Percentiles rank a stretch among this genome's conserved stretches.
phyloP scores from a whole-genome alignment of 2,797 vertebrate genomes.

The Chiroxiphia lanceolata region DNA sequence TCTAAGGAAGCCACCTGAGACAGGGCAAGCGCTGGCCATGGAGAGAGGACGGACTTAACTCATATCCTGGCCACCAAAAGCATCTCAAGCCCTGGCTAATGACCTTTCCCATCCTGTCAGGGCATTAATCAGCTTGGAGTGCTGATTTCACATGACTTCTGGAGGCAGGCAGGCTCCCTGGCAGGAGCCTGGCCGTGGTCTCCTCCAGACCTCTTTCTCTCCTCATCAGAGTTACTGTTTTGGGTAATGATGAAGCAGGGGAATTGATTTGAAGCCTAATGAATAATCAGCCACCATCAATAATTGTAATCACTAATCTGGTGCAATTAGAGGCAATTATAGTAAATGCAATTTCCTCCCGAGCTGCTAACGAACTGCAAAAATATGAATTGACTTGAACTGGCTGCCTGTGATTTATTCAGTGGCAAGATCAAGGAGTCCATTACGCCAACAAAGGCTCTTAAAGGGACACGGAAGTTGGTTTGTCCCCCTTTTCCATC shows the following conservation, averaged over 20 bases:
- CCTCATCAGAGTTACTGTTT: slow-evolving; percentile 78
- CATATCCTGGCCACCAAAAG: neutral
- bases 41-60: neutral
- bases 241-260: slow-evolving; percentile 72
- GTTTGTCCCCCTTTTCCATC: neutral
- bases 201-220: slow-evolving; percentile 65
- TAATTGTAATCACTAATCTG: slow-evolving; percentile 88
- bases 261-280: slow-evolving; percentile 83
- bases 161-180: neutral
- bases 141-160: neutral
- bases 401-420: slow-evolving; percentile 77
- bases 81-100: neutral
- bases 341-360: slow-evolving; percentile 85
- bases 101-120: neutral
- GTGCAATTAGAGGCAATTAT: slow-evolving; percentile 86
- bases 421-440: slow-evolving; percentile 64
- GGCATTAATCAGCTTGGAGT: slow-evolving; percentile 37
- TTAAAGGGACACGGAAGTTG: slow-evolving; percentile 48
- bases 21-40: rapidly evolving
- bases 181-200: slow-evolving; percentile 38
- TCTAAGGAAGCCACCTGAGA: neutral
- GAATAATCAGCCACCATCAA: slow-evolving; percentile 86
- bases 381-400: slow-evolving; percentile 82
- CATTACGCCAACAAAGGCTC: slow-evolving; percentile 50
- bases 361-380: slow-evolving; percentile 81